phyloP scores from a whole-genome alignment of 2,113 vertebrate species.

The Phycodurus eques region DNA sequence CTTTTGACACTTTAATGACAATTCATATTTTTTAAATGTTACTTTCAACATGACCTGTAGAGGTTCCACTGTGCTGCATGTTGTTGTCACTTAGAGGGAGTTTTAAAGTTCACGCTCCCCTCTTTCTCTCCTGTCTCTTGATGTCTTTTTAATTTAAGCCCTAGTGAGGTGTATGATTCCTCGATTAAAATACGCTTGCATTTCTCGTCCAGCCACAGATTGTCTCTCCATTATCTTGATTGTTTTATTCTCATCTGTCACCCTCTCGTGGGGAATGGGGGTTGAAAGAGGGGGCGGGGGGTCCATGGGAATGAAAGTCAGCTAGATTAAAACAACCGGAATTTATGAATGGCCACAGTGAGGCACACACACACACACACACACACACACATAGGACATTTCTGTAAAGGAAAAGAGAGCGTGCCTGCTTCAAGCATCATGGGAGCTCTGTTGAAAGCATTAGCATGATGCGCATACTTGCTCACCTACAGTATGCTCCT shows the following conservation, averaged over 20 bases:
- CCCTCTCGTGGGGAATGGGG: slow-evolving; percentile 61
- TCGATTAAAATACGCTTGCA: slow-evolving; percentile 20
- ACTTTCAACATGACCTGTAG: not conserved
- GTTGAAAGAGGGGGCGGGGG: slow-evolving; percentile 39
- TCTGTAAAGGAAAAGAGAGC: slow-evolving; percentile 62
- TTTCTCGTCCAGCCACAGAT: slow-evolving; percentile 44
- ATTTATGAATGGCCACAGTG: slow-evolving; percentile 36
- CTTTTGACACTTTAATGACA: no score
- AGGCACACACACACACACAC: slow-evolving; percentile 20
- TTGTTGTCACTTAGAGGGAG: not conserved
- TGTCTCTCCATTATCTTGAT: slow-evolving; percentile 60
- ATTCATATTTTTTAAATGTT: no score
- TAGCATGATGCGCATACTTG: slow-evolving; percentile 60
- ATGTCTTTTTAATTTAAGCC: slow-evolving; percentile 12
- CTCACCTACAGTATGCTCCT: slow-evolving; percentile 45
- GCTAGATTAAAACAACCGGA: slow-evolving; percentile 29
- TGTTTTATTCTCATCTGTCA: slow-evolving; percentile 56
- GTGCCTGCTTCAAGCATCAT: slow-evolving; percentile 54
- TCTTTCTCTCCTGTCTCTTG: slow-evolving; percentile 5
- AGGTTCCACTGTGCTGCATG: not conserved
- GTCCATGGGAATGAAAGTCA: slow-evolving; percentile 36
- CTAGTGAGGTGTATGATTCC: not conserved
- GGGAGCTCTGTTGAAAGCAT: slow-evolving; percentile 71
- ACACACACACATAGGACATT: slow-evolving; percentile 51
- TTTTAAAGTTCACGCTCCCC: not conserved